Percentiles rank a stretch among this genome's conserved stretches.
phyloP scores from a whole-genome alignment of 2,113 vertebrate species.

The Balaeniceps rex region DNA sequence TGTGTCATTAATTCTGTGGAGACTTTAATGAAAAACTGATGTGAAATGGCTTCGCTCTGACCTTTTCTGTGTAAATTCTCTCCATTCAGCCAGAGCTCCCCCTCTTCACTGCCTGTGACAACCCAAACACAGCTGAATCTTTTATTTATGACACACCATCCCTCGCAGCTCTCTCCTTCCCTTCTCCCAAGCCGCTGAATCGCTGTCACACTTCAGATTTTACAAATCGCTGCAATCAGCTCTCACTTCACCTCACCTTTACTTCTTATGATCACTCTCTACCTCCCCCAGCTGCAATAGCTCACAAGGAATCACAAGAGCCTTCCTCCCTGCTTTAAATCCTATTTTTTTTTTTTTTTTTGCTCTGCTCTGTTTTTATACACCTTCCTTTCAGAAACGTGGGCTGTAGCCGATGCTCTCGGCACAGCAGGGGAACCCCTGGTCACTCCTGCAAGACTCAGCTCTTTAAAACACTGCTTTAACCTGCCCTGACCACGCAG shows the following conservation, averaged over 20 bases:
- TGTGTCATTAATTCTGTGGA: neutral
- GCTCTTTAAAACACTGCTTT: neutral
- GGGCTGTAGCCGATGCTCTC: neutral
- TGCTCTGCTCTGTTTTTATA: neutral
- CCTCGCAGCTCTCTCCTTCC: neutral
- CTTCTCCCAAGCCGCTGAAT: neutral
- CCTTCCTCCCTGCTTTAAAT: neutral
- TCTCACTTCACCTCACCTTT: neutral
- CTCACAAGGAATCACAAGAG: neutral
- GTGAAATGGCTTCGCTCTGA: neutral
- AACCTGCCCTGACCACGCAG: neutral
- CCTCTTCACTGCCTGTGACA: rapidly evolving
- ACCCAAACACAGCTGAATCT: neutral
- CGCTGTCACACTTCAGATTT: neutral
- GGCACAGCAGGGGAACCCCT: neutral
- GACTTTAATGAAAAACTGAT: neutral
- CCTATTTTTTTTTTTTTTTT: neutral
- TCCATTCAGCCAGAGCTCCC: no score
- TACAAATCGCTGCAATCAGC: neutral
- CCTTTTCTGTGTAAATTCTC: neutral
- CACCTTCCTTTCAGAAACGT: rapidly evolving
- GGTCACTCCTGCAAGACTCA: rapidly evolving
- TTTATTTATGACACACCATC: rapidly evolving
- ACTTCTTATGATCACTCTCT: no score
- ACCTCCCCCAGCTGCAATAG: neutral